A percentile compares a stretch with the other conserved stretches of the same genome.
phyloP scores from a whole-genome alignment of 2,888 invertebrate genomes.

The Mechanitis mazaeus region DNA sequence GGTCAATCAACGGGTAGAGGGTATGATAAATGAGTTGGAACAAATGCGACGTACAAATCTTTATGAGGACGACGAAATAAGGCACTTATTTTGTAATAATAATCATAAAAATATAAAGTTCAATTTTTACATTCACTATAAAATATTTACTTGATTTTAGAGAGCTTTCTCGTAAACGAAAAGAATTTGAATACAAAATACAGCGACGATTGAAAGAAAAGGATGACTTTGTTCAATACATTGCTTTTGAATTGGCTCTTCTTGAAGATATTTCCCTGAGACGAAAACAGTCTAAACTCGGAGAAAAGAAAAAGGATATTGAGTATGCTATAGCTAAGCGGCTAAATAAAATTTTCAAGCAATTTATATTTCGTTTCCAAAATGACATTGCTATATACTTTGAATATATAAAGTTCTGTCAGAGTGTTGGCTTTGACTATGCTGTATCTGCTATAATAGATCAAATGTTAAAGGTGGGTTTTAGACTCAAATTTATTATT shows the following conservation, averaged over 20 bases:
- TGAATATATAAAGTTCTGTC: conserved; percentile 87
- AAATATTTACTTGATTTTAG: conserved; percentile 53
- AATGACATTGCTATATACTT: conserved; percentile 85
- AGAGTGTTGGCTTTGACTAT: conserved; percentile 76
- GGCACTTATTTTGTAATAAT: conserved; percentile 56
- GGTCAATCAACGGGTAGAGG: conserved; percentile 86
- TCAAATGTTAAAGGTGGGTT: conserved; percentile 77
- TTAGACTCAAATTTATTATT: not conserved
- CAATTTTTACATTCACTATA: not conserved
- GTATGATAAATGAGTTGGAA: conserved; percentile 87
- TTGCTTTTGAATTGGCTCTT: conserved; percentile 82
- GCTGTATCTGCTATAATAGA: conserved; percentile 77
- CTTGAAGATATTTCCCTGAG: conserved; percentile 80
- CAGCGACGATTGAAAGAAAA: conserved; percentile 81
- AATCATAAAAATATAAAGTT: not conserved
- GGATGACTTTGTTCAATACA: conserved; percentile 83
- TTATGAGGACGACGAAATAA: conserved; percentile 82
- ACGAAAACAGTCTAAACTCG: conserved; percentile 74
- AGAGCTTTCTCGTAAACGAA: conserved; percentile 81
- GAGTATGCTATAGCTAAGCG: conserved; percentile 82
- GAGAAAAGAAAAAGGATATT: conserved; percentile 79
- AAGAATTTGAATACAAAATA: conserved; percentile 84
- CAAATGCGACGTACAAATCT: conserved; percentile 84
- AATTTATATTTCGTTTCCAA: conserved; percentile 81
- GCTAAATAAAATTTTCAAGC: conserved; percentile 84